These are phyloP conservation scores for Diplolepis rosae DNA, from an alignment of 2,888 invertebrate genomes.

Conservation along the genomic window DNA sequence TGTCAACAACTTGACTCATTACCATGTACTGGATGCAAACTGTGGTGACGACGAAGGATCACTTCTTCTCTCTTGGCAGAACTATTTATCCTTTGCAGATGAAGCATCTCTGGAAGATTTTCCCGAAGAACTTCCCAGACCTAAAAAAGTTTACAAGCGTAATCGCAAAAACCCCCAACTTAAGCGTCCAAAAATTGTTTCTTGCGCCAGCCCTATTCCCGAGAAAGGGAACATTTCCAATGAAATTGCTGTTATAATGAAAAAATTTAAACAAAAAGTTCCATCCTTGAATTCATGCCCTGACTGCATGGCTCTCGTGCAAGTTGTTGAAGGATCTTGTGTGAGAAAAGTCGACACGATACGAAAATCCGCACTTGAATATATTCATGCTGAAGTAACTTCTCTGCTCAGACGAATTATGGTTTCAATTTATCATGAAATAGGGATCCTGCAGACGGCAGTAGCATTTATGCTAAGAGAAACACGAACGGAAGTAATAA, in stretches of 20 bases:
- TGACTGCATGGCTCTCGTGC: background rate
- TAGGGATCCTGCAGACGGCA: too few species aligned
- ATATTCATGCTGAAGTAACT: background rate
- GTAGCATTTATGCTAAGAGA: background rate
- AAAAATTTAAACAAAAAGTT: background rate
- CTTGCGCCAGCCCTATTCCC: background rate
- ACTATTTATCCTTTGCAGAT: background rate
- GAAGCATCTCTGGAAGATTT: background rate
- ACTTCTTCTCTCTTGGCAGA: background rate
- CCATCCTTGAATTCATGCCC: background rate
- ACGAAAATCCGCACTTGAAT: too few species aligned
- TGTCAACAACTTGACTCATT: background rate
- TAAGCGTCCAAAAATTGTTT: background rate
- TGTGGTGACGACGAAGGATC: background rate
- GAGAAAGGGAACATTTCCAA: background rate
- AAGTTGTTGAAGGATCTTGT: background rate
- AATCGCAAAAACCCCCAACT: background rate
- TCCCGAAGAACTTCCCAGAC: background rate
- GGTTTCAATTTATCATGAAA: too few species aligned
- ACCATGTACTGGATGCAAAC: background rate
- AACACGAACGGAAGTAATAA: background rate
- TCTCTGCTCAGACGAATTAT: background rate
- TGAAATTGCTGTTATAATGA: background rate
- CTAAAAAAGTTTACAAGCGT: background rate
- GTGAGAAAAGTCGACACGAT: too few species aligned